These are phyloP conservation scores for Amphimedon queenslandica DNA, from an alignment of 37 sponge, comb jelly and placozoan species.

Conservation along the genomic window DNA sequence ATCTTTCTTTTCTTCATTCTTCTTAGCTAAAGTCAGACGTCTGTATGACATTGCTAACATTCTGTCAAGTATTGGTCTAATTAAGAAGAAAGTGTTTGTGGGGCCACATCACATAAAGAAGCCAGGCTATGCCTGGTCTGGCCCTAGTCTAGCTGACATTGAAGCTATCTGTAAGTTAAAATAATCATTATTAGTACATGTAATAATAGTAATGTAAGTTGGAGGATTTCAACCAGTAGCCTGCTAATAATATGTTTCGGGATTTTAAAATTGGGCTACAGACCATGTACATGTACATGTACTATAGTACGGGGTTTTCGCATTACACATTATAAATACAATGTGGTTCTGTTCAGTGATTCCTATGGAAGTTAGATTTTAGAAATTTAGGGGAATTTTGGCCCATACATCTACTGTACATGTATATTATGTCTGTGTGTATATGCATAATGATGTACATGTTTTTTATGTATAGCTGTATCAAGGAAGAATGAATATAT, in stretches of 20 bases:
- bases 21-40: slow-evolving; percentile 83
- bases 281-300: neutral
- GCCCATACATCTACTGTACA: too few relatives aligned
- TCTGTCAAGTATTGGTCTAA: slow-evolving; percentile 74
- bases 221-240: too few relatives aligned
- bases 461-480: slow-evolving; percentile 38
- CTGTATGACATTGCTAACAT: slow-evolving; percentile 94
- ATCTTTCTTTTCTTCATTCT: neutral
- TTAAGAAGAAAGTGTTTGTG: slow-evolving; percentile 70
- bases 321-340: neutral
- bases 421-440: neutral
- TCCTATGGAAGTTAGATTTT: neutral
- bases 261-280: too few relatives aligned
- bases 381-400: too few relatives aligned
- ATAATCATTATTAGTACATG: neutral
- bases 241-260: too few relatives aligned
- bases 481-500: slow-evolving; percentile 34
- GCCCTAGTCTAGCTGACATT: slow-evolving; percentile 57
- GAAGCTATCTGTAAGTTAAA: slow-evolving; percentile 38
- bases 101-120: slow-evolving; percentile 69
- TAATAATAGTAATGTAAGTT: neutral
- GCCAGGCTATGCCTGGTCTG: slow-evolving; percentile 82
- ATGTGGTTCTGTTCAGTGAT: neutral
- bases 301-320: too few relatives aligned
- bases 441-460: neutral